Evolutionary conservation across 2,888 invertebrate genomes (phyloP).

Genomic region (Cacoxenus indagator): DNA sequence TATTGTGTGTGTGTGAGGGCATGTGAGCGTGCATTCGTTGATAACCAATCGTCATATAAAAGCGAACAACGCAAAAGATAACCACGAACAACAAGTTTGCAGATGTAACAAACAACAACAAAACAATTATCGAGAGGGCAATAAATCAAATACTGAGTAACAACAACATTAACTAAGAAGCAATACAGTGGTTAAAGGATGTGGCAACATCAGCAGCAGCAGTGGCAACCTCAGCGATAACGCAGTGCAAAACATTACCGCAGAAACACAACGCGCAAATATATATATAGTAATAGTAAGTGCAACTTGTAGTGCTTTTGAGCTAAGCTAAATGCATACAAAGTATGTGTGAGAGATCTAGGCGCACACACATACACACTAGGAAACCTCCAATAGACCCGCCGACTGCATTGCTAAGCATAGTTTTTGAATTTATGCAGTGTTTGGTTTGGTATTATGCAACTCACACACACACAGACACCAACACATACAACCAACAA

Average conservation of each 20-base stretch:
- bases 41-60: constrained; percentile 19
- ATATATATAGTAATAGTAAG: too few species aligned
- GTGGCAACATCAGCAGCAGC: too few species aligned
- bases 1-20: not conserved
- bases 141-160: not conserved
- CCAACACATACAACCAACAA: not conserved
- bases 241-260: constrained; percentile 33
- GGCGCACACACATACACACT: too few species aligned
- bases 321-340: constrained; percentile 25
- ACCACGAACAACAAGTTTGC: not conserved
- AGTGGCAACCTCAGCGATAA: constrained; percentile 18
- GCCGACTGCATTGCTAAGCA: constrained; percentile 2
- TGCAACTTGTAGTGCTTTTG: not conserved
- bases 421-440: constrained; percentile 54
- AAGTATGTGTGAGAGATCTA: constrained; percentile 25
- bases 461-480: not conserved
- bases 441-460: constrained; percentile 48
- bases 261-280: constrained; percentile 27
- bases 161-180: not conserved
- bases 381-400: constrained; percentile 36
- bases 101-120: not conserved
- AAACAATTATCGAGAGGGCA: not conserved
- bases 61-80: constrained; percentile 13
- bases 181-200: not conserved
- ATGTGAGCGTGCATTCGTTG: not conserved